These are phyloP conservation scores for Netelia virgata DNA, from an alignment of 2,888 invertebrate species.

Conservation along the genomic window DNA sequence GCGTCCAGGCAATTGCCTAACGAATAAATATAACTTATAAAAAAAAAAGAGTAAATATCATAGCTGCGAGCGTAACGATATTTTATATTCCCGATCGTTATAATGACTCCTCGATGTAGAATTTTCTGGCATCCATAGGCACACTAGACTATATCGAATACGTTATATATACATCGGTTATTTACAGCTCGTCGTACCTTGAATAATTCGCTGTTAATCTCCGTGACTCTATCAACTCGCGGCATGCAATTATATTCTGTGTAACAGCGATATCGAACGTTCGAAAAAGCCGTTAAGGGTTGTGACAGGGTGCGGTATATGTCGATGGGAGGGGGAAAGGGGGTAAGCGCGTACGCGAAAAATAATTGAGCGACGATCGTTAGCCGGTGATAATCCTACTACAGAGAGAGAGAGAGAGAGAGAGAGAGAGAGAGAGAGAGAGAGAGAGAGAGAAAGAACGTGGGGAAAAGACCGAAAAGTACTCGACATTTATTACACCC, in stretches of 20 bases:
- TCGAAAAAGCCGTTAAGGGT: constrained; percentile 61
- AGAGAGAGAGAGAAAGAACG: constrained; percentile 38
- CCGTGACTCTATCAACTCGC: constrained; percentile 66
- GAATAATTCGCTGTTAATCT: constrained; percentile 68
- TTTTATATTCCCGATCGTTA: constrained; percentile 46
- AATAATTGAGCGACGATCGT: constrained; percentile 70
- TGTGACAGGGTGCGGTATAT: constrained; percentile 37
- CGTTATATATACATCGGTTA: constrained; percentile 41
- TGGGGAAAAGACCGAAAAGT: constrained; percentile 35
- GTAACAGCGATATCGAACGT: constrained; percentile 59
- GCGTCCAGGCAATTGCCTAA: no score
- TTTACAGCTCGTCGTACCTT: constrained; percentile 63
- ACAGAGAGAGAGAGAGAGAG: constrained; percentile 46
- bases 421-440: no score
- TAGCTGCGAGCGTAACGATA: not conserved
- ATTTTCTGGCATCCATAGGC: constrained; percentile 1
- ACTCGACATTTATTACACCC: constrained; percentile 78
- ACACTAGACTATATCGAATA: not conserved
- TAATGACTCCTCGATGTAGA: constrained; percentile 45
- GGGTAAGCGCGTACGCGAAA: constrained; percentile 64
- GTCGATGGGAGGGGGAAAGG: constrained; percentile 9
- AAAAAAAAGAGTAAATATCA: not conserved
- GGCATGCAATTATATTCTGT: constrained; percentile 65
- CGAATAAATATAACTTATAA: not conserved
- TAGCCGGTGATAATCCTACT: constrained; percentile 75